These are phyloP conservation scores for Ferdinandea cuprea DNA, from an alignment of 2,888 invertebrate genomes.

Conservation along the genomic window DNA sequence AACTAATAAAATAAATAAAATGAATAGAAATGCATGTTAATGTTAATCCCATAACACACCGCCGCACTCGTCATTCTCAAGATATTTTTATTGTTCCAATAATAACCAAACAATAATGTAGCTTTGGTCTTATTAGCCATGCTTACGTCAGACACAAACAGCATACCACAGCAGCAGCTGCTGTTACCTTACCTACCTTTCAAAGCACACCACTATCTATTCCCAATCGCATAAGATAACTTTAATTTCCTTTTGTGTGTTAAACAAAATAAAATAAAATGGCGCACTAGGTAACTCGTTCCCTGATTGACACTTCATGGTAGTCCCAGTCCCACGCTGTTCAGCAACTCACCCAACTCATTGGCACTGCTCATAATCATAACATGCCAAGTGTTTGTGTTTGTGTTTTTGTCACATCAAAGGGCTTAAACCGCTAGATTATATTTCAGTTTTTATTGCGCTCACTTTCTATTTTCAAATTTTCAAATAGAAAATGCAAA, in stretches of 20 bases:
- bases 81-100: neutral
- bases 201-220: constrained; percentile 3
- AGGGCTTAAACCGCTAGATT: constrained; percentile 7
- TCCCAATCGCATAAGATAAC: constrained; percentile 10
- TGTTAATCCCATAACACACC: neutral
- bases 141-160: constrained; percentile 11
- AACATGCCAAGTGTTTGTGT: neutral
- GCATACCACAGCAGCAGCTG: constrained; percentile 5
- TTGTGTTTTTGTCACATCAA: constrained; percentile 37
- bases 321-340: constrained; percentile 54
- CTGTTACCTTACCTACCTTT: neutral
- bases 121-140: neutral
- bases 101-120: no score
- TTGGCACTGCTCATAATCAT: neutral
- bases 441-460: neutral
- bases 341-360: constrained; percentile 16
- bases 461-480: constrained; percentile 40
- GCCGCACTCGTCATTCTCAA: neutral
- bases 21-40: neutral
- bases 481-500: constrained; percentile 27
- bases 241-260: constrained; percentile 42
- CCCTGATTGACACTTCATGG: constrained; percentile 42
- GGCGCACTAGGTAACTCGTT: constrained; percentile 18
- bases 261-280: constrained; percentile 7
- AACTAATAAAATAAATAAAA: no score